Base-by-base conservation (phyloP, 2,113 vertebrate species). In the Copsychus sechellarum region DNA sequence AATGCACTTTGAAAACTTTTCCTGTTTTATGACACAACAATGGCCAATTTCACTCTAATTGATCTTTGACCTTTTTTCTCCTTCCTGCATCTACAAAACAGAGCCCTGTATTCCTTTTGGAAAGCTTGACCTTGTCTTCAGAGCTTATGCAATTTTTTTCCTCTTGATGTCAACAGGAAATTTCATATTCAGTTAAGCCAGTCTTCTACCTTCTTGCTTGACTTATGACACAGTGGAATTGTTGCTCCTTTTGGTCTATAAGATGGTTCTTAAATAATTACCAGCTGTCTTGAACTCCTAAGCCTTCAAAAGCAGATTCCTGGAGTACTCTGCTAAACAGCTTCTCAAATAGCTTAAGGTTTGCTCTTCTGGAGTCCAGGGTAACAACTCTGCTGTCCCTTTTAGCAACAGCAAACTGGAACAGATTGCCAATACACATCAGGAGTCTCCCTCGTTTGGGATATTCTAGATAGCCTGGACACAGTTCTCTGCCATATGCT, bases 351-450 rank as follows among this genome's bases (percentile, higher is more conserved):
- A 56, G 3, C 29, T 62, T 62, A 56, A 42, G 6, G 12, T 43
- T 62, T 83, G 8, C 31, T 42, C 42, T 62, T 19, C 18, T 71
- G 36, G 70, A 43, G 13, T 57, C 36, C 40, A 33, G 31, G 18
- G 15, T 64, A n/a, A 11, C 12, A 64, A 31, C 10, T 38, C 28
- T 64, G 42, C 5, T 47, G 8, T 42, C 7, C 2, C 53, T 78
- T 48, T 21, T 60, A 43, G 9, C 0, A 0, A 12, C 26, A 31
- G 11, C 17, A 77, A 58, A 77, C 4, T 43, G 53, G 22, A 77
- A 28, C 17, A 77, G 62, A 14, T 26, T 77, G 43, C 22, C 5
- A 12, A 4, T 14, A 36, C 22, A 23, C 6, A 8, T 31, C 11
- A 26, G 17, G 14, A 76, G 17, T 50, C 17, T 50, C 34, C 5